Evolutionary conservation across 2,113 vertebrate genomes (phyloP), one percentile per base, ranked within the genome.

Genomic region (Progne subis): DNA sequence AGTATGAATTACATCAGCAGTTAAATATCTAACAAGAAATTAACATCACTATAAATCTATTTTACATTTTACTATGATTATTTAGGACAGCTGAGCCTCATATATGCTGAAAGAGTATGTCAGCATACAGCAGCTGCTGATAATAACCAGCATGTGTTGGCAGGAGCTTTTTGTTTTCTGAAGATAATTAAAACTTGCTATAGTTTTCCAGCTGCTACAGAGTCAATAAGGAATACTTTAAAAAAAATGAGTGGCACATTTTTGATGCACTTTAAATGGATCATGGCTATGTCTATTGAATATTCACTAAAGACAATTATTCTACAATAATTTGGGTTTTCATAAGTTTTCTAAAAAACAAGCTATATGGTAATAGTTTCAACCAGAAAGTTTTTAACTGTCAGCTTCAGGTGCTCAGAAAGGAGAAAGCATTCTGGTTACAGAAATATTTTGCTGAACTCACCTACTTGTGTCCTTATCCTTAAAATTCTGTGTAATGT

Each of bases 41-140:
- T 61, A 96, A 94, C 88, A 97, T 97, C 79, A 76, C 71, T 94
- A 91, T 96, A 95, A 97, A 97, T 97, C 94, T 86, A 96, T 81
- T 97, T 91, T 92, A 93, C 78, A 93, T 95, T 97, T 97, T 96
- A 95, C 94, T 84, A 86, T 90, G 86, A 96, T 95, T 95, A 86
- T 95, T 94, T 91, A 94, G 95, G 95, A 96, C 97, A 98, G 97
- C 97, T 98, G 97, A 97, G 96, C 63, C 76, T 95, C 94, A 95
- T 94, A 94, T 56, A 84, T 97, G 88, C 94, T 95, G 95, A 74
- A 91, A 94, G 69, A 84, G 57, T 75, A 88, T 90, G 94, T 96
- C 96, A 96, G 87, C 90, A 60, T 60, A 75, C 55, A 96, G 90
- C 97, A 98, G 97, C 97, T 97, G 97, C 95, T 94, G 94, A 95